Conservation (phyloP, 2,888 invertebrate genomes). For the Pharmacophagus antenor region DNA sequence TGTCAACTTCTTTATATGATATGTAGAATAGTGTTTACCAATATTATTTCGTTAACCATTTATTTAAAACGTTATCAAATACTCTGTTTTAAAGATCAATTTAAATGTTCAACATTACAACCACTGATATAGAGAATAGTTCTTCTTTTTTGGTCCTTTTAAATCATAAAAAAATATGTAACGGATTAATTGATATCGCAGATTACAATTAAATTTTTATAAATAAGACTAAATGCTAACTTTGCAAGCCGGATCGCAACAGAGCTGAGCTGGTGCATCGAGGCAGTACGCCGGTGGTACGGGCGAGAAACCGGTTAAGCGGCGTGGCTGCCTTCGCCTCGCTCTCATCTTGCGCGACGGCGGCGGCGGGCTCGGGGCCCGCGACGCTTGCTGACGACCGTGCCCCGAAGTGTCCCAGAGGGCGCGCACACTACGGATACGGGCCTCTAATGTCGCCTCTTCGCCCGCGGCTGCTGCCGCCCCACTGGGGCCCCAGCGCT, state of each 20-base stretch:
- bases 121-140: no score
- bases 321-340: conserved; percentile 61
- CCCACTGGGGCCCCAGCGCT: conserved; percentile 70
- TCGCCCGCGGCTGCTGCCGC: conserved; percentile 48
- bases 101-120: no score
- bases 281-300: conserved; percentile 62
- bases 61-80: no score
- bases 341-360: conserved; percentile 66
- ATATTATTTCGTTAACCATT: no score
- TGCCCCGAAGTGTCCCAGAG: conserved; percentile 49
- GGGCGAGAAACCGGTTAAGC: conserved; percentile 53
- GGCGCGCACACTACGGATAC: conserved; percentile 52
- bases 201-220: no score
- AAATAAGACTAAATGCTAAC: conserved; percentile 19
- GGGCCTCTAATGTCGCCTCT: conserved; percentile 61
- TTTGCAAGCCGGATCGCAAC: conserved; percentile 70
- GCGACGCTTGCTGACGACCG: conserved; percentile 36
- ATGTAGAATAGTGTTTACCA: no score
- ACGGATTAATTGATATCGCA: no score
- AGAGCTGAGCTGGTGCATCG: conserved; percentile 61
- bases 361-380: conserved; percentile 55
- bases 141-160: no score
- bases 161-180: no score
- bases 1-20: no score
- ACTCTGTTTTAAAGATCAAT: no score